A percentile compares a stretch with the other conserved stretches of the same genome.
phyloP scores from a whole-genome alignment of 2,113 vertebrate genomes.

The Bubo bubo region DNA sequence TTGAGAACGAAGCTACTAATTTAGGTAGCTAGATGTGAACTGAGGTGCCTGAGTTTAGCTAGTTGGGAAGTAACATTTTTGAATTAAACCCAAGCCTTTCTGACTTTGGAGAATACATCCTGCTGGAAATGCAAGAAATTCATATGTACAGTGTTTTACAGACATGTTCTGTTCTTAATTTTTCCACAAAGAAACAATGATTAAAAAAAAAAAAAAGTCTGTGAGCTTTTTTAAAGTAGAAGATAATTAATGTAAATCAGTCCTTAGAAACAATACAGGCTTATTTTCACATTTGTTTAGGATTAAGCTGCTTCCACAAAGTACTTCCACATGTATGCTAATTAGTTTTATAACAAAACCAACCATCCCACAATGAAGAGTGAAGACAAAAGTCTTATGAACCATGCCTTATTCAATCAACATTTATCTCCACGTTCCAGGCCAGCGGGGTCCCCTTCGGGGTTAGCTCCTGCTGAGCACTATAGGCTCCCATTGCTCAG shows the following conservation, averaged over 20 bases:
- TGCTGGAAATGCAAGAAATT: slow-evolving; percentile 61
- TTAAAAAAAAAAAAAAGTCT: slow-evolving; percentile 58
- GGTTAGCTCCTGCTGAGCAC: neutral
- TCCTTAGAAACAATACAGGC: slow-evolving; percentile 71
- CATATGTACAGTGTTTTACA: slow-evolving; percentile 38
- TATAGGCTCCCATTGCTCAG: neutral
- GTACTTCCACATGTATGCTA: slow-evolving; percentile 76
- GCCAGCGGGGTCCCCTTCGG: neutral
- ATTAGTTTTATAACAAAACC: slow-evolving; percentile 72
- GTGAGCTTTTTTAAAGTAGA: slow-evolving; percentile 68
- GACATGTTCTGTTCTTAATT: slow-evolving; percentile 65
- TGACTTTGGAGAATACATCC: slow-evolving; percentile 43
- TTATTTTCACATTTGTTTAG: slow-evolving; percentile 82
- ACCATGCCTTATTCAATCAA: slow-evolving; percentile 51
- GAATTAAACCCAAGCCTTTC: neutral
- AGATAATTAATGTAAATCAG: slow-evolving; percentile 80
- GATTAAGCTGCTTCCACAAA: slow-evolving; percentile 76
- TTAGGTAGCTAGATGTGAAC: neutral
- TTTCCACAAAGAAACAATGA: slow-evolving; percentile 70
- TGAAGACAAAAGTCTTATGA: slow-evolving; percentile 69
- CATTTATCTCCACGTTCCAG: slow-evolving; percentile 39
- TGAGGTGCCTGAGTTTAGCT: neutral
- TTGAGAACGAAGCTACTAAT: slow-evolving; percentile 11
- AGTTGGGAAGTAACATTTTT: neutral
- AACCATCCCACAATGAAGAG: slow-evolving; percentile 54